These are phyloP conservation scores for Circaetus cinerascens DNA, from an alignment of 2,113 vertebrate species.

Conservation along the genomic window DNA sequence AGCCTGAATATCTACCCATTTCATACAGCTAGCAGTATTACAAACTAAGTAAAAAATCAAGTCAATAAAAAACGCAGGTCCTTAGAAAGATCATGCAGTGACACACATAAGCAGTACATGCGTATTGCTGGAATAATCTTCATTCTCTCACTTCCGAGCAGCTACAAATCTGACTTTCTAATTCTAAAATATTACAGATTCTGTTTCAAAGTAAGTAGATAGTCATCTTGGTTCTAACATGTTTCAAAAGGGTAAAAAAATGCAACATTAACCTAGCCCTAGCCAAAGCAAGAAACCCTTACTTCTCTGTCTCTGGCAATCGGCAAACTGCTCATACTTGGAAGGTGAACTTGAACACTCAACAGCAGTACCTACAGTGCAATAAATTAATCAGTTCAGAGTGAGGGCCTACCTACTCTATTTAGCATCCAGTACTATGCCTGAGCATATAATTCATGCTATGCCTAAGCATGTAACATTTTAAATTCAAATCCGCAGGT, in stretches of 20 bases:
- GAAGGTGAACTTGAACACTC: slow-evolving; percentile 1
- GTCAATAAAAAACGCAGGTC: not conserved
- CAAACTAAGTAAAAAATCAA: not conserved
- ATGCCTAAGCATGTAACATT: not conserved
- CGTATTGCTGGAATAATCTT: not conserved
- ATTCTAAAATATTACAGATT: not conserved
- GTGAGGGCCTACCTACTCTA: not conserved
- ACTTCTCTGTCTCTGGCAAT: not conserved
- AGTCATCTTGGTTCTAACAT: not conserved
- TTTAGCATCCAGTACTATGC: not conserved
- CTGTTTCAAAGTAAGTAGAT: not conserved
- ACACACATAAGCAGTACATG: not conserved
- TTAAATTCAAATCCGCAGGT: not conserved
- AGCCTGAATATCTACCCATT: not conserved
- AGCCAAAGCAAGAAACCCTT: not conserved
- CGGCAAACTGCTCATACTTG: not conserved
- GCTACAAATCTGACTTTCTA: not conserved
- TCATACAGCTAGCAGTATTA: not conserved
- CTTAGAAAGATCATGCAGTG: not conserved
- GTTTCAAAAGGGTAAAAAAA: not conserved
- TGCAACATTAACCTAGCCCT: not conserved
- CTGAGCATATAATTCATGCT: not conserved
- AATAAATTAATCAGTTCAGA: not conserved
- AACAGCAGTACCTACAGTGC: not conserved
- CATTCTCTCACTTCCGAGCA: not conserved